A percentile compares a stretch with the other conserved stretches of the same genome.
Evolutionary conservation across 1,140 invertebrate species (phyloP).

Genomic region (Cydia splendana): DNA sequence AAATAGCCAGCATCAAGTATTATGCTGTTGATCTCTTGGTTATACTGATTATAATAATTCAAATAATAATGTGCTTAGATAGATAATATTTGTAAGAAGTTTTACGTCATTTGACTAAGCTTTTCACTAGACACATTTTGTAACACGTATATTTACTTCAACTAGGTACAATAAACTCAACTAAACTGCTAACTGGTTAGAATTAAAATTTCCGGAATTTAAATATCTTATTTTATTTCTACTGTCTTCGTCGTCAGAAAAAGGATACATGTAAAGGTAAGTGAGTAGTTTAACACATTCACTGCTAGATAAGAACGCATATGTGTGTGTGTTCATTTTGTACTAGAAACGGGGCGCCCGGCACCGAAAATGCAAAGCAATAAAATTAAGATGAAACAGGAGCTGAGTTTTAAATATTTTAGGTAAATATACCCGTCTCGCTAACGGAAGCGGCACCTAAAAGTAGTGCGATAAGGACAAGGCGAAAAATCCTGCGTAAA

Average conservation of each 20-base stretch:
- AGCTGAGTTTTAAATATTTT: too few species aligned
- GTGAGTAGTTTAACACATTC: background rate
- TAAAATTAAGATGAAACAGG: too few species aligned
- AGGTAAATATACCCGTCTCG: too few species aligned
- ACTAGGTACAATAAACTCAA: background rate
- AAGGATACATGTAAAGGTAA: background rate
- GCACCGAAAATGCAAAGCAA: too few species aligned
- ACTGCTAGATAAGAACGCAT: too few species aligned
- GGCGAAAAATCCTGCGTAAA: too few species aligned
- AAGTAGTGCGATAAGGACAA: too few species aligned
- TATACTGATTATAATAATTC: slow-evolving; percentile 4
- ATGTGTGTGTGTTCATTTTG: too few species aligned
- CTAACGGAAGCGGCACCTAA: too few species aligned
- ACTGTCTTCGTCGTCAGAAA: background rate
- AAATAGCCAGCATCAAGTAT: background rate
- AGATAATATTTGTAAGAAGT: slow-evolving; percentile 8
- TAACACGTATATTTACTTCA: slow-evolving; percentile 3
- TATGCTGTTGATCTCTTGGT: slow-evolving; percentile 9
- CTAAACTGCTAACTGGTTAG: slow-evolving; percentile 5
- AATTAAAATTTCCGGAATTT: slow-evolving; percentile 5
- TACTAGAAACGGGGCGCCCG: too few species aligned
- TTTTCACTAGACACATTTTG: slow-evolving; percentile 8
- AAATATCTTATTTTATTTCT: background rate
- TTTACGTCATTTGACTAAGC: slow-evolving; percentile 6
- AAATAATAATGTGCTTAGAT: slow-evolving; percentile 11